A percentile compares a stretch with the other conserved stretches of the same genome.
phyloP scores from a whole-genome alignment of 2,797 vertebrate genomes.

The Tadarida brasiliensis region DNA sequence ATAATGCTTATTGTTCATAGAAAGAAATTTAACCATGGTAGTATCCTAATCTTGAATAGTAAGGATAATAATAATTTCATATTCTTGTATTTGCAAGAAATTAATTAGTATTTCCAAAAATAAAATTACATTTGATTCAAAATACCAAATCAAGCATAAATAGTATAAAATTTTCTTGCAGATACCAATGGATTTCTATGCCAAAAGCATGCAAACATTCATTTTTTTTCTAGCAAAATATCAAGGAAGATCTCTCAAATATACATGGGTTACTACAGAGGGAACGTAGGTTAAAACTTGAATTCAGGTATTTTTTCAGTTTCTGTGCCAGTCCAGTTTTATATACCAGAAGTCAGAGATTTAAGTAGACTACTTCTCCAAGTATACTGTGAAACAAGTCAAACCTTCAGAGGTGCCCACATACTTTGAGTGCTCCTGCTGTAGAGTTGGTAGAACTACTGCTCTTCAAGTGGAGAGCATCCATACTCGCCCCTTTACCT shows the following conservation, averaged over 20 bases:
- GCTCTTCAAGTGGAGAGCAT: not conserved
- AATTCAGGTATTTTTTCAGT: not conserved
- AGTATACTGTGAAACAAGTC: not conserved
- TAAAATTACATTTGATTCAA: not conserved
- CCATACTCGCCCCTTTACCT: not conserved
- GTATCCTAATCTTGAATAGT: not conserved
- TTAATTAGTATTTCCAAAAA: not conserved
- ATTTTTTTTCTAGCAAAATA: not conserved
- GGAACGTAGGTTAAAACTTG: not conserved
- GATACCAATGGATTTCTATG: not conserved
- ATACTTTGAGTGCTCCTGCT: not conserved
- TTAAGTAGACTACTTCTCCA: not conserved
- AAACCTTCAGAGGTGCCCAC: not conserved
- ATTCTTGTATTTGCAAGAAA: not conserved
- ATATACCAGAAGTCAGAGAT: accelerated
- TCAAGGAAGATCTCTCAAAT: not conserved
- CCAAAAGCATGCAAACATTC: not conserved
- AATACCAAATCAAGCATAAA: not conserved
- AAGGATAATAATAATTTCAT: not conserved
- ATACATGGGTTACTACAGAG: not conserved
- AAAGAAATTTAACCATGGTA: not conserved
- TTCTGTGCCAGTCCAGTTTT: not conserved
- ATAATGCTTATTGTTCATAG: not conserved
- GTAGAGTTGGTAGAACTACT: not conserved
- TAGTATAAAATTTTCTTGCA: not conserved